Conservation (phyloP, 1,140 invertebrate species). For the Sinella curviseta region DNA sequence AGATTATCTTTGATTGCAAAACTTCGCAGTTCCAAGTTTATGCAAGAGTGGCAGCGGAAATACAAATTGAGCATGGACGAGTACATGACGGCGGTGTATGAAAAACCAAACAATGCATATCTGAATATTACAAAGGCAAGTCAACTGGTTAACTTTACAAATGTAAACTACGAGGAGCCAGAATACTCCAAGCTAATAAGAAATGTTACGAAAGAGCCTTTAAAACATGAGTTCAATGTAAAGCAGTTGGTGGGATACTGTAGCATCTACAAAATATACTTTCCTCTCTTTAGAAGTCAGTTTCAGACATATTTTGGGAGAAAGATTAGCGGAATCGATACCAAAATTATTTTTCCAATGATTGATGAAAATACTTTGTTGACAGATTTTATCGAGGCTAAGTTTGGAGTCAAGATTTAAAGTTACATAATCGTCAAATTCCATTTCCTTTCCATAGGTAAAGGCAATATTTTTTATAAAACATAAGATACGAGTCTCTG, state of each 20-base stretch:
- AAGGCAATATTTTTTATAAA: too few relatives aligned
- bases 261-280: conserved; percentile 2
- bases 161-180: neutral
- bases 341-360: neutral
- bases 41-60: neutral
- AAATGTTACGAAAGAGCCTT: neutral
- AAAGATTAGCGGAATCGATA: neutral
- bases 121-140: neutral
- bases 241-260: neutral
- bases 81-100: neutral
- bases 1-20: neutral
- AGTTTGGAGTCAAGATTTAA: neutral
- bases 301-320: neutral
- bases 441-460: too few relatives aligned
- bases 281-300: neutral
- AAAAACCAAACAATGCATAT: neutral
- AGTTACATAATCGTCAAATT: neutral
- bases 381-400: neutral
- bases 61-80: neutral
- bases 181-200: neutral
- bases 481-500: too few relatives aligned
- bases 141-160: neutral
- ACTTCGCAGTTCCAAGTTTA: neutral
- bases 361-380: neutral
- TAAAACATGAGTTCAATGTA: neutral